A percentile compares a stretch with the other conserved stretches of the same genome.
Evolutionary conservation across 2,797 vertebrate species (phyloP).

Genomic region (Picus viridis): DNA sequence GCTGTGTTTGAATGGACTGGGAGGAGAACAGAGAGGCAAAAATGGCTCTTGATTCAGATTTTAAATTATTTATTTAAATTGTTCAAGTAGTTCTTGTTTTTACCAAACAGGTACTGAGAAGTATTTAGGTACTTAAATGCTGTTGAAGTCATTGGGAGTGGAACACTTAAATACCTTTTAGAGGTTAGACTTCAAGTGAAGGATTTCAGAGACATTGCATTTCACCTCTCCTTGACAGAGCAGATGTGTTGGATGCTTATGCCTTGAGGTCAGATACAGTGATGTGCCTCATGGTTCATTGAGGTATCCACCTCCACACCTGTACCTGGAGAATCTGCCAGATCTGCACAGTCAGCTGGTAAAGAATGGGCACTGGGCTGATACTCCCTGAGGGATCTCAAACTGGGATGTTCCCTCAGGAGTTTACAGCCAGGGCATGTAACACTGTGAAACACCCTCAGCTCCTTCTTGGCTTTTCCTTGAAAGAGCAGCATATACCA

Average conservation of each 20-base stretch:
- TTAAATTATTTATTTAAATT: neutral
- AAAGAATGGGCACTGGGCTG: neutral
- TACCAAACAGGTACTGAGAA: neutral
- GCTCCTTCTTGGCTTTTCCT: neutral
- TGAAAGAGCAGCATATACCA: neutral
- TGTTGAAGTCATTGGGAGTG: neutral
- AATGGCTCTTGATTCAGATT: neutral
- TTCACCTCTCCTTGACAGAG: neutral
- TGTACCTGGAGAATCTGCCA: neutral
- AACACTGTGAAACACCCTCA: neutral
- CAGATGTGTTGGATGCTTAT: neutral
- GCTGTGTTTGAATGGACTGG: neutral
- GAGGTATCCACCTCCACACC: neutral
- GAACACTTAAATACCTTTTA: neutral
- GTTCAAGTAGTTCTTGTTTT: neutral
- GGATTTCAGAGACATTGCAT: neutral
- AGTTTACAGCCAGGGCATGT: neutral
- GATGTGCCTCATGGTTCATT: neutral
- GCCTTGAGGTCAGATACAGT: neutral
- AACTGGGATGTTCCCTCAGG: neutral
- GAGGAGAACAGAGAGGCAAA: neutral
- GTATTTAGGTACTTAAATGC: neutral
- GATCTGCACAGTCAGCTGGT: neutral
- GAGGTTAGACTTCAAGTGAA: neutral
- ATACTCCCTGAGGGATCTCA: neutral